Conservation (phyloP, 2,888 invertebrate genomes). For the Cryptosula pallasiana region DNA sequence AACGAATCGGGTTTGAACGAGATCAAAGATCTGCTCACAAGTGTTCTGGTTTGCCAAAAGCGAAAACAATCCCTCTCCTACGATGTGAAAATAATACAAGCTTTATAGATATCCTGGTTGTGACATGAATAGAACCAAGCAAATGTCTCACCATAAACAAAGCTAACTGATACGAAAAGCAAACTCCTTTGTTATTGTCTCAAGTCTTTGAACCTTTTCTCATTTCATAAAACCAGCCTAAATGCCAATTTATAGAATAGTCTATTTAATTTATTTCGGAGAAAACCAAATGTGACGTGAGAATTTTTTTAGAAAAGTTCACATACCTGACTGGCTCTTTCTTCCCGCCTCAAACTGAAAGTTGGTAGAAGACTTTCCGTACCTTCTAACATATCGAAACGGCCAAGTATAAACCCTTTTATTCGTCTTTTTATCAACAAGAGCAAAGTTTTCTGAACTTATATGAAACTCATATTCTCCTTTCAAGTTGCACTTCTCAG, state of each 20-base stretch:
- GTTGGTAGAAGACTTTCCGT: conserved; percentile 35
- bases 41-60: background rate
- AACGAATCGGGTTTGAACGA: background rate
- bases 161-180: no score
- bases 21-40: conserved; percentile 10
- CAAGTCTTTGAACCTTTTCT: no score
- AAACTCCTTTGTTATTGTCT: no score
- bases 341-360: conserved; percentile 46
- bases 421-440: conserved; percentile 27
- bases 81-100: no score
- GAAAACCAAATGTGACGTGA: no score
- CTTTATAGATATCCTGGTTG: no score
- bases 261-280: no score
- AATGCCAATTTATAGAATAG: no score
- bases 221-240: no score
- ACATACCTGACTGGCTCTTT: conserved; percentile 42
- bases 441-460: conserved; percentile 25
- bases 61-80: conserved; percentile 18
- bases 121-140: no score
- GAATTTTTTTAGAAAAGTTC: no score
- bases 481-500: conserved; percentile 26
- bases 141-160: no score
- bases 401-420: conserved; percentile 38
- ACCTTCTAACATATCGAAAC: conserved; percentile 38
- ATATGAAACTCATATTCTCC: conserved; percentile 27